A percentile compares a stretch with the other conserved stretches of the same genome.
These are phyloP conservation scores for Epicampocera succincta DNA, from an alignment of 2,888 invertebrate genomes.

Conservation along the genomic window DNA sequence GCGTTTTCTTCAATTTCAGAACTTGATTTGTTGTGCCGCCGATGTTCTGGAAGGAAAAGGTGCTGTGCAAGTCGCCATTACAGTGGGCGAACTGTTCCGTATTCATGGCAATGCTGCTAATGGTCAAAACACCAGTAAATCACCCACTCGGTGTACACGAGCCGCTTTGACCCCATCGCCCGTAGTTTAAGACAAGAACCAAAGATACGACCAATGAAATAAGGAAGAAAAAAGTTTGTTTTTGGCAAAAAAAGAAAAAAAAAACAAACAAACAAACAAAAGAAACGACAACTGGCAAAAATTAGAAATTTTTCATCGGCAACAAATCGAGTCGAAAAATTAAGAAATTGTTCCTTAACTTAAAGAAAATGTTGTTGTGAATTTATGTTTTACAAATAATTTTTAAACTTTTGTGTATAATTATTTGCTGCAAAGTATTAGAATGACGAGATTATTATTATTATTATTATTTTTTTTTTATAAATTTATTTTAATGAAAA, in stretches of 20 bases:
- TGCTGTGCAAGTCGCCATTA: slow-evolving; percentile 92
- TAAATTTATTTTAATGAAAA: slow-evolving; percentile 13
- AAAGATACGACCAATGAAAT: slow-evolving; percentile 21
- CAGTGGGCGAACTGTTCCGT: slow-evolving; percentile 91
- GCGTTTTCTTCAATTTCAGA: slow-evolving; percentile 83
- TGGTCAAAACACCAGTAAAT: slow-evolving; percentile 74
- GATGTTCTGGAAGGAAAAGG: slow-evolving; percentile 96
- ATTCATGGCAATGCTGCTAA: slow-evolving; percentile 84
- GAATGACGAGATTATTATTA: slow-evolving; percentile 50
- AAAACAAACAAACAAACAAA: no score
- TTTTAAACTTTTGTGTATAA: slow-evolving; percentile 45
- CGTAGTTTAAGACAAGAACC: slow-evolving; percentile 72
- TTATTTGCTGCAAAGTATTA: slow-evolving; percentile 57
- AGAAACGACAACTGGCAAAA: neutral
- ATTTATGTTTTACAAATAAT: slow-evolving; percentile 34
- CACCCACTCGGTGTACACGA: slow-evolving; percentile 78
- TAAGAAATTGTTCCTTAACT: slow-evolving; percentile 58
- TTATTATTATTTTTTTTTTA: neutral
- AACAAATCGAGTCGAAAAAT: slow-evolving; percentile 26
- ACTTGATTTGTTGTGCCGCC: slow-evolving; percentile 93
- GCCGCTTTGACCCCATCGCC: slow-evolving; percentile 79
- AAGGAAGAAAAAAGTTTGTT: neutral
- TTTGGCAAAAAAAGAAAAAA: neutral
- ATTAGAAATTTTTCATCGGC: slow-evolving; percentile 5
- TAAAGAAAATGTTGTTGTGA: slow-evolving; percentile 53